Percentiles rank a stretch among this genome's conserved stretches.
Evolutionary conservation across 2,113 vertebrate genomes (phyloP).

Genomic region (Oophaga pumilio): DNA sequence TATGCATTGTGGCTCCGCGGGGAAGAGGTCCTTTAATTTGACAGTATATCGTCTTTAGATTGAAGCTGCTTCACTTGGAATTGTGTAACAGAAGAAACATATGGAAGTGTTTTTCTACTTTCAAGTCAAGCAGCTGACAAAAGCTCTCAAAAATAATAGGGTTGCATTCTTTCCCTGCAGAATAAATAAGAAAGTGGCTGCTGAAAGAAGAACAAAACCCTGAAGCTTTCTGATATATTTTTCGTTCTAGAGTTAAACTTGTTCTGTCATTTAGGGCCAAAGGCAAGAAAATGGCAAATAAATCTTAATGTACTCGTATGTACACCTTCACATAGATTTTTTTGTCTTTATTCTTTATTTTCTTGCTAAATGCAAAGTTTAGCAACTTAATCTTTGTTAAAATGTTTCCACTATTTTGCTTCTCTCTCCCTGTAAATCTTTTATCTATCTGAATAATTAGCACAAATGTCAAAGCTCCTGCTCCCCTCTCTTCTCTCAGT

Average conservation of each 20-base stretch:
- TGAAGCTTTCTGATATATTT: constrained; percentile 27
- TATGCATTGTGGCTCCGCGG: constrained; percentile 15
- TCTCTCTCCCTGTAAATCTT: too few species aligned
- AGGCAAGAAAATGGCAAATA: neutral
- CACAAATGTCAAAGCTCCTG: too few species aligned
- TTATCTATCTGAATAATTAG: too few species aligned
- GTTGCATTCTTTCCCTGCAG: constrained; percentile 28
- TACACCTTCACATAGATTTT: too few species aligned
- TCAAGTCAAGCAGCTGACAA: constrained; percentile 38
- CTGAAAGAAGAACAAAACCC: constrained; percentile 17
- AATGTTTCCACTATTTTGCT: too few species aligned
- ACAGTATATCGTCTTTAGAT: constrained; percentile 26
- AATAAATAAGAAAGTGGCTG: constrained; percentile 12
- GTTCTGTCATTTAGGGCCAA: neutral
- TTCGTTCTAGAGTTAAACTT: constrained; percentile 26
- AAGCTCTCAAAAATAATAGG: constrained; percentile 47
- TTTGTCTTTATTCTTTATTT: too few species aligned
- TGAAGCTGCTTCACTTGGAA: constrained; percentile 1
- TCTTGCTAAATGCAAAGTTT: too few species aligned
- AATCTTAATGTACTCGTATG: neutral
- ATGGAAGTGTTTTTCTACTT: constrained; percentile 39
- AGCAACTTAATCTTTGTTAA: too few species aligned
- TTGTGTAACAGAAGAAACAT: constrained; percentile 25
- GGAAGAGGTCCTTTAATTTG: constrained; percentile 13
- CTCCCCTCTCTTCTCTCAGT: too few species aligned